phyloP scores from a whole-genome alignment of 2,888 invertebrate genomes.

The Mesorhabditis sp. region DNA sequence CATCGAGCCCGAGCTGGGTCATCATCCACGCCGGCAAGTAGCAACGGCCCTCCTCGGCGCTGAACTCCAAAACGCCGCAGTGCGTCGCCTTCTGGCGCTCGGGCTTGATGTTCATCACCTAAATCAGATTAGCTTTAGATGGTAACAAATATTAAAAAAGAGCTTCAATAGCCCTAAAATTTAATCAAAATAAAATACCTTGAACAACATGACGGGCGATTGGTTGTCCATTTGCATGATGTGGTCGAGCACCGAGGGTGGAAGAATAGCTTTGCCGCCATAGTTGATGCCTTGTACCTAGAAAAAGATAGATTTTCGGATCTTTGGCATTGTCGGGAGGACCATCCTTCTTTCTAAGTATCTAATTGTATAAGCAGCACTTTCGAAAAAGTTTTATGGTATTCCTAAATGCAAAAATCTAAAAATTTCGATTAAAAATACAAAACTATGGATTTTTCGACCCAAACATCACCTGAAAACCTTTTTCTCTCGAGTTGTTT shows the following conservation, averaged over 20 bases:
- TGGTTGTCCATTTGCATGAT: neutral
- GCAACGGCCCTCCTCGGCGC: conserved; percentile 95
- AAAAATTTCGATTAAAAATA: too few species aligned
- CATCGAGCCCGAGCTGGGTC: conserved; percentile 65
- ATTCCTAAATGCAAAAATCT: too few species aligned
- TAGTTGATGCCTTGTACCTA: neutral
- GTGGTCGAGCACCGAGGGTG: conserved; percentile 2
- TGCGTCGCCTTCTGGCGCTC: conserved; percentile 79
- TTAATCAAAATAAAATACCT: neutral
- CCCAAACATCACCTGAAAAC: too few species aligned
- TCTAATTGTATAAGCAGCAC: too few species aligned
- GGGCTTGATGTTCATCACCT: conserved; percentile 73
- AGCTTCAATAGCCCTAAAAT: neutral
- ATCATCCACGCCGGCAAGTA: conserved; percentile 88
- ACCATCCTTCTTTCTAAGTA: too few species aligned
- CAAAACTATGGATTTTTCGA: too few species aligned
- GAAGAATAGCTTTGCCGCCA: conserved; percentile 2
- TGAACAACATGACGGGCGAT: neutral
- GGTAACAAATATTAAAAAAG: neutral
- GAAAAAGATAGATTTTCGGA: too few species aligned
- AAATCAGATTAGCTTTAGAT: neutral
- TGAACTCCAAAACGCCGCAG: conserved; percentile 88
- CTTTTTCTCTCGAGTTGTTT: too few species aligned
- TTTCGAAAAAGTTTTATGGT: too few species aligned
- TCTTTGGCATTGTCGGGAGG: too few species aligned